Evolutionary conservation across 2,888 invertebrate species (phyloP).

Genomic region (Aquatica leii): DNA sequence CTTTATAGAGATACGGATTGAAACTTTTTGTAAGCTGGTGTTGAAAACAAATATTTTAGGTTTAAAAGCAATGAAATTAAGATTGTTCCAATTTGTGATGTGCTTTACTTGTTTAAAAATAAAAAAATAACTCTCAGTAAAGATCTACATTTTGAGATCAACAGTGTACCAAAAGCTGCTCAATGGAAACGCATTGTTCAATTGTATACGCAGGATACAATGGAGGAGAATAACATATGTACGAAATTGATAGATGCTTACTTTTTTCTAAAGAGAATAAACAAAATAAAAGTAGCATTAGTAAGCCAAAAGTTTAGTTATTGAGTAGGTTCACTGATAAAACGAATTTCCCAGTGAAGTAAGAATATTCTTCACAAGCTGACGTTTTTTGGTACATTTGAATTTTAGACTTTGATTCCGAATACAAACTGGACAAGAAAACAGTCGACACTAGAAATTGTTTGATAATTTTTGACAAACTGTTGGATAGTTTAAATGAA

Average conservation of each 20-base stretch:
- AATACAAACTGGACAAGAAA: conserved; percentile 9
- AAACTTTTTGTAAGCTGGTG: background rate
- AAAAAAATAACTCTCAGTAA: background rate
- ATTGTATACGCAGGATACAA: conserved; percentile 31
- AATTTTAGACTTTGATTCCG: background rate
- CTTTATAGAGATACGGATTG: background rate
- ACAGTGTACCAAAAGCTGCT: conserved; percentile 12
- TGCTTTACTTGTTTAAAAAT: background rate
- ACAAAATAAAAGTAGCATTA: conserved; percentile 40
- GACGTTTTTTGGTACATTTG: too few species aligned
- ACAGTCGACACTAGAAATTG: conserved; percentile 36
- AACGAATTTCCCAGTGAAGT: conserved; percentile 32
- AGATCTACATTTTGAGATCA: background rate
- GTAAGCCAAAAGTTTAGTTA: conserved; percentile 40
- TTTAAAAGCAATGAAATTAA: background rate
- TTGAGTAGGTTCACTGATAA: conserved; percentile 36
- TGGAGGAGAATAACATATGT: conserved; percentile 28
- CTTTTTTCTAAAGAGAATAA: conserved; percentile 31
- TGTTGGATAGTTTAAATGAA: conserved; percentile 27
- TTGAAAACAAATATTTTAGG: too few species aligned
- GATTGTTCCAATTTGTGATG: background rate
- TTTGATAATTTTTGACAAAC: conserved; percentile 35
- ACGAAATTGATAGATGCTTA: conserved; percentile 34
- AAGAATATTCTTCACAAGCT: too few species aligned
- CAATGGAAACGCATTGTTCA: conserved; percentile 36